Evolutionary conservation across 2,888 invertebrate genomes (phyloP).

Genomic region (Microctonus brassicae): DNA sequence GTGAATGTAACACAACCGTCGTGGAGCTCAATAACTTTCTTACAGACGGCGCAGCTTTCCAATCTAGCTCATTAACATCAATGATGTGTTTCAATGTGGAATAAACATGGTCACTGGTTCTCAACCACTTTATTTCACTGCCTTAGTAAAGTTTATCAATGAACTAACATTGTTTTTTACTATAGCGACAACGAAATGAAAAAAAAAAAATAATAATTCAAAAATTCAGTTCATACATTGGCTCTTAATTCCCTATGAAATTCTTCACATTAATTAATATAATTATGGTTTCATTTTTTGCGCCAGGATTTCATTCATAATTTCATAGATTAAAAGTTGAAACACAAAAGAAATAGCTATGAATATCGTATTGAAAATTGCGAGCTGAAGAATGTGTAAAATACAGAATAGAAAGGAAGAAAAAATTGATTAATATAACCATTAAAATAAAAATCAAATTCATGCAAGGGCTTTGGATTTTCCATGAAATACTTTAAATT

Average conservation of each 20-base stretch:
- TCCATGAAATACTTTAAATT: too few relatives aligned
- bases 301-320: too few relatives aligned
- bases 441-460: too few relatives aligned
- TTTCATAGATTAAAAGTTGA: too few relatives aligned
- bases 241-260: too few relatives aligned
- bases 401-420: too few relatives aligned
- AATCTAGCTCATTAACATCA: slow-evolving; percentile 64
- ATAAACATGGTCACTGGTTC: neutral
- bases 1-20: slow-evolving; percentile 26
- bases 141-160: neutral
- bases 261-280: too few relatives aligned
- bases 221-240: neutral
- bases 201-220: neutral
- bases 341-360: neutral
- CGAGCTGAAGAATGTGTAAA: too few relatives aligned
- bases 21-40: slow-evolving; percentile 57
- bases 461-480: too few relatives aligned
- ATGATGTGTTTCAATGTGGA: slow-evolving; percentile 50
- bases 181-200: neutral
- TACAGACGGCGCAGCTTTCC: slow-evolving; percentile 59
- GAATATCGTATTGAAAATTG: too few relatives aligned
- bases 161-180: neutral
- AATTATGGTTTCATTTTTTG: too few relatives aligned
- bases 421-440: too few relatives aligned
- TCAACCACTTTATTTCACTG: neutral